Base-by-base conservation (phyloP, 2,797 vertebrate genomes). In the Taeniopygia guttata region DNA sequence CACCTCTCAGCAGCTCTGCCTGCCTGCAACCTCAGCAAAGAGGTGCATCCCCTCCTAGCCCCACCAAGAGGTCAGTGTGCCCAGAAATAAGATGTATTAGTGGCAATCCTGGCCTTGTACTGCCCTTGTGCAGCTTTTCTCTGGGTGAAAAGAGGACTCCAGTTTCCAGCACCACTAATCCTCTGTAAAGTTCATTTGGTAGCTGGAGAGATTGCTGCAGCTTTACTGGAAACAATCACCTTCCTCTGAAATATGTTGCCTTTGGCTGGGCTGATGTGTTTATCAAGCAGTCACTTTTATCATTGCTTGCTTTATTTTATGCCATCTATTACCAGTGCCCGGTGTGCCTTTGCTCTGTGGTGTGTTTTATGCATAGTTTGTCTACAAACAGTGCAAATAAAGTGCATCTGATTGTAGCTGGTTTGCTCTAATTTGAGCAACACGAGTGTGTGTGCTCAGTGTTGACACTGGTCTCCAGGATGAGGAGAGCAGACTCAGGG, bases 161-260 rank as follows among this genome's bases (percentile, higher is more conserved):
- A 7, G 60, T 68, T 75, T 60, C 58, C 36, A 88, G 51, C 46
- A 32, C 46, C 52, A 23, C 40, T 86, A 62, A 90, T 86, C 46
- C 62, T 80, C 58, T 69, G 15, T 38, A 49, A 91, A 94, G 69
- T 89, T 93, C 42, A 67, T 45, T 68, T 46, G 43, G 48, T 32
- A 58, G 54, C 80, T n/a, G 10, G 26, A 77, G 63, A 76, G 32
- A 82, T 51, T 73, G 59, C 64, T 89, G 60, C 60, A 77, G 67
- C 51, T 88, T 87, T 62, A 15, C 62, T 68, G 63, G 69, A 91
- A 94, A 72, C 42, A 34, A 60, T 36, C n/a, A 43, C 64, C 18
- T 89, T 69, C 30, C 43, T 64, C 79, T 51, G 62, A 80, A 64
- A 69, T 13, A 26, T 9, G 22, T 34, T 80, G 70, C 72, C 42